Base-by-base conservation (phyloP, 1,140 invertebrate species). In the Euura saliciscinereae region DNA sequence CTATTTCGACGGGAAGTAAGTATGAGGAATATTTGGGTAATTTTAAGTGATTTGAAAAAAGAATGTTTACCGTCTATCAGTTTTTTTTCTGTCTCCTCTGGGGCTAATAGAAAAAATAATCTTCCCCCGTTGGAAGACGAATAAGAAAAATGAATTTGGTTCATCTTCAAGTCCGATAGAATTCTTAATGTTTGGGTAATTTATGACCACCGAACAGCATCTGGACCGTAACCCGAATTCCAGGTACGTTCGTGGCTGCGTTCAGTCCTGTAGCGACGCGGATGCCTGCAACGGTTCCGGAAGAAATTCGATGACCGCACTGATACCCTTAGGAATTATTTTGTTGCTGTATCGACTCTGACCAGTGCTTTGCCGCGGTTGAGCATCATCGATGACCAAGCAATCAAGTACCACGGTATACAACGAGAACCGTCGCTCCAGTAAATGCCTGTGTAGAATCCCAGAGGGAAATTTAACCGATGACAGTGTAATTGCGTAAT, bases 201-300 rank as follows among this genome's bases (percentile, higher is more conserved):
- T 42, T 67, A 11, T 67, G 8, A 67, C 11, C 66, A 64, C 73
- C 76, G 80, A n/a, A n/a, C n/a, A n/a, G n/a, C n/a, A n/a, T n/a
- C n/a, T n/a, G n/a, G n/a, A n/a, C n/a, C n/a, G n/a, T n/a, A n/a
- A n/a, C n/a, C 73, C 76, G 80, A 45, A 73, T 88, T 89, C 70
- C 83, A 97, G 95, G 78, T 96, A 96, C 81, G 92, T 96, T 28
- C 91, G 93, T 78, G 95, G 95, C 46, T 97, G 95, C 82, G 90
- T 96, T 7, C 95, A 96, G 83, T 96, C 94, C 73, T 97, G 95
- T 86, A 94, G 92, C 81, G 95, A 97, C 82, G 93, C 93, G 2
- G 95, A 97, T 81, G 95, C 94, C 2, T 97, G 95, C 85, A 97
- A 97, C 78, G 76, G 43, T 45, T 76, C 51, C 13, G 51, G 5